A percentile compares a stretch with the other conserved stretches of the same genome.
phyloP scores from a whole-genome alignment of 2,113 vertebrate genomes.

The Rhea pennata region DNA sequence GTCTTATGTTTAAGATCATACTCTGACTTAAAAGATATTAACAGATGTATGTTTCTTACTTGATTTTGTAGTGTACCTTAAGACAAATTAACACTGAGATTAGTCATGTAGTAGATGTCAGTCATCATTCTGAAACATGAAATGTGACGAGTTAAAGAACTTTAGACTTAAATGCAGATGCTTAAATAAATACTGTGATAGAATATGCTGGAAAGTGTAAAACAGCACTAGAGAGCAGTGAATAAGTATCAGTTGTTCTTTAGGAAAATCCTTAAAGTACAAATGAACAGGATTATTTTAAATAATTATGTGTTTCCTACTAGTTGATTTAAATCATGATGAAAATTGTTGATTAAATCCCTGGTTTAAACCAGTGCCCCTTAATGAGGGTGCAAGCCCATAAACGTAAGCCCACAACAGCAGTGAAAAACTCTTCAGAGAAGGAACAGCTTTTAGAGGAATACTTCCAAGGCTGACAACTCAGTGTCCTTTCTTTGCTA shows the following conservation, averaged over 20 bases:
- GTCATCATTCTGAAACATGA: background rate
- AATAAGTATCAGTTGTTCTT: constrained; percentile 10
- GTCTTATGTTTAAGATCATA: background rate
- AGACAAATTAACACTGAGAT: background rate
- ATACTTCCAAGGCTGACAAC: background rate
- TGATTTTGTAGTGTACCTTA: background rate
- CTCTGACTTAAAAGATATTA: background rate
- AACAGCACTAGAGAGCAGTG: background rate
- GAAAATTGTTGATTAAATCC: constrained; percentile 42
- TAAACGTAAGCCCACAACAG: background rate
- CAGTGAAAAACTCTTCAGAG: background rate
- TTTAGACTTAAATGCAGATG: background rate
- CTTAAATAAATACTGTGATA: constrained; percentile 33
- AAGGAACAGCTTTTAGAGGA: constrained; percentile 17
- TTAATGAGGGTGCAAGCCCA: constrained; percentile 3
- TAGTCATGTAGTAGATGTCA: background rate
- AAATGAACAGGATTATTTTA: constrained; percentile 47
- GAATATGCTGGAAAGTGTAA: background rate
- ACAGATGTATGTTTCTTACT: background rate
- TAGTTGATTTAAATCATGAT: constrained; percentile 54
- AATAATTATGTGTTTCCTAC: constrained; percentile 51
- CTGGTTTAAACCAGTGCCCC: constrained; percentile 34
- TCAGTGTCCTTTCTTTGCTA: background rate
- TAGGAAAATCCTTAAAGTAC: constrained; percentile 25
- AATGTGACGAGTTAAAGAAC: background rate